Base-by-base conservation (phyloP, 1,140 invertebrate species). In the Tetramorium alpestre region DNA sequence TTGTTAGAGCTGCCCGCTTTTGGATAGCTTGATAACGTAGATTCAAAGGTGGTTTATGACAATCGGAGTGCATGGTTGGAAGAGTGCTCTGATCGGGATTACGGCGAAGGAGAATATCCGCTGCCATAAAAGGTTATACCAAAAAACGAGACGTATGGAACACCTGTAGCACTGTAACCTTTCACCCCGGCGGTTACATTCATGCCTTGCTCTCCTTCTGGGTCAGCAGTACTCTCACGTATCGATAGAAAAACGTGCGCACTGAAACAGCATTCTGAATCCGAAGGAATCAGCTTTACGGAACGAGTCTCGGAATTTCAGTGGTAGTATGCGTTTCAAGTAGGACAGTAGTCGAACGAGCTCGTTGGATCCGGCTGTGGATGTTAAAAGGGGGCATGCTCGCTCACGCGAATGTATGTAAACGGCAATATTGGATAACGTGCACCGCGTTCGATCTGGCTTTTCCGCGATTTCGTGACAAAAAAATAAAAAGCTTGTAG, bases 91-190 rank as follows among this genome's bases (percentile, higher is more conserved):
- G 5, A 5, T 70, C 18, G 70, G 18, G 6, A 18, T 49, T 69
- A 41, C 11, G 28, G 58, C 13, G 56, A 10, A 62, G 11, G 47
- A 56, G 51, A 11, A 11, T 44, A 81, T 44, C 49, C 47, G 22
- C 16, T 81, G 70, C 6, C 11, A 41, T 49, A 69, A 77, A 89
- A 28, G 28, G 6, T 60, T 38, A 54, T 38, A 62, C 13, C 0
- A 18, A 49, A 18, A 49, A 64, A 49, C 49, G 41, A 60, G 10
- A 33, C n/a, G 25, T 80, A 81, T 41, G 25, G n/a, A 77, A 77
- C 76, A 89, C 88, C 88, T 89, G 88, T 89, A 80, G 82, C 88
- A 58, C 60, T 51, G 11, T 73, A 85, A 78, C 25, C 80, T 69
- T 76, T 77, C 4, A 22, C 51, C 16, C 33, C 11, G 13, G 13